Evolutionary conservation across 2,888 invertebrate species (phyloP).

Genomic region (Microctonus hyperodae): DNA sequence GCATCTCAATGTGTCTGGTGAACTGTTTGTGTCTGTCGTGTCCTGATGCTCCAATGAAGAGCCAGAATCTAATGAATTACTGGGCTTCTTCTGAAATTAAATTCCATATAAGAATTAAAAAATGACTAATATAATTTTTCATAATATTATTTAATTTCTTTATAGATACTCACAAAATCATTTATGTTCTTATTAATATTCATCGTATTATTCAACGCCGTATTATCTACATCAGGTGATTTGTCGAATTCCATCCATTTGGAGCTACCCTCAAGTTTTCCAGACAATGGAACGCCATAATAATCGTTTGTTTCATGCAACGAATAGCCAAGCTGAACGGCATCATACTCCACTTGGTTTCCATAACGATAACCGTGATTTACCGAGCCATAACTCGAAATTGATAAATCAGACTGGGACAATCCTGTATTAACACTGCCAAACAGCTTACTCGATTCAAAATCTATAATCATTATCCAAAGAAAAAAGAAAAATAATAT

Average conservation of each 20-base stretch:
- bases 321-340: constrained; percentile 76
- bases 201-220: constrained; percentile 50
- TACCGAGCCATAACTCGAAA: constrained; percentile 75
- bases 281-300: constrained; percentile 60
- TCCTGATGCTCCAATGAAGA: constrained; percentile 55
- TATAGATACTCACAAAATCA: constrained; percentile 43
- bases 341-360: constrained; percentile 79
- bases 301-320: constrained; percentile 66
- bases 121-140: not conserved
- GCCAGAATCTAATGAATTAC: constrained; percentile 45
- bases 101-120: too few relatives aligned
- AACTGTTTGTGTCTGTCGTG: constrained; percentile 54
- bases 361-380: constrained; percentile 81
- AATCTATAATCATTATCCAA: constrained; percentile 43
- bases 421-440: constrained; percentile 77
- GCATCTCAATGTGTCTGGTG: constrained; percentile 54
- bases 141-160: not conserved
- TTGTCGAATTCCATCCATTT: constrained; percentile 62
- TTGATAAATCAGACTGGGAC: constrained; percentile 81
- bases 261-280: constrained; percentile 53
- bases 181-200: constrained; percentile 48
- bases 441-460: constrained; percentile 62
- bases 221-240: constrained; percentile 59
- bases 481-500: constrained; percentile 2
- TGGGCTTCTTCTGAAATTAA: constrained; percentile 48